phyloP scores from a whole-genome alignment of 2,113 vertebrate species.

The Lycaon pictus region DNA sequence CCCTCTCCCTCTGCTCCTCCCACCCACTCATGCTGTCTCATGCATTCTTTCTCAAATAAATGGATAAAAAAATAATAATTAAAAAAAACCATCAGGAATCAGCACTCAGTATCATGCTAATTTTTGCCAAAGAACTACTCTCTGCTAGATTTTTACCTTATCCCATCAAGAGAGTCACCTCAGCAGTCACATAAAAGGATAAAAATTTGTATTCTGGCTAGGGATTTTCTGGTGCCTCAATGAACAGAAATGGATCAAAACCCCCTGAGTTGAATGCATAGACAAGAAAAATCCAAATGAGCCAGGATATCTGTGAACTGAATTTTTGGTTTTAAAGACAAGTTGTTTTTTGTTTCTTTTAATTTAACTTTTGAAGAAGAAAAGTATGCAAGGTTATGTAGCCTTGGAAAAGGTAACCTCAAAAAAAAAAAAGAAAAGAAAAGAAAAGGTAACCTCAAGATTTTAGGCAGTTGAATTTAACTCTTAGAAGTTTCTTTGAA shows the following conservation, averaged over 20 bases:
- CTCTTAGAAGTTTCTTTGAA: slow-evolving; percentile 5
- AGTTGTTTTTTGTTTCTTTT: background rate
- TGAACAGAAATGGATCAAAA: slow-evolving; percentile 3
- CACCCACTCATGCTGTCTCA: too few species aligned
- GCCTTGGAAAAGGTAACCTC: background rate
- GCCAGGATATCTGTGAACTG: background rate
- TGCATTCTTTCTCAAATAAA: too few species aligned
- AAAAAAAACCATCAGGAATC: background rate
- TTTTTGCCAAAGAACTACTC: background rate
- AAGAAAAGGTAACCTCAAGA: background rate
- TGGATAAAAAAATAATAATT: too few species aligned
- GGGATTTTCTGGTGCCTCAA: background rate
- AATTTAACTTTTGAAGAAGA: background rate
- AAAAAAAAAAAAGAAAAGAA: too few species aligned
- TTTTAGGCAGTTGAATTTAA: background rate
- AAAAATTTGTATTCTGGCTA: background rate
- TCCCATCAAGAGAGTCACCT: background rate
- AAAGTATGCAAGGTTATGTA: background rate
- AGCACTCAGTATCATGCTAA: background rate
- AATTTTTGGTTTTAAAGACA: background rate
- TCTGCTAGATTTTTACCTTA: background rate
- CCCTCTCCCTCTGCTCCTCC: too few species aligned
- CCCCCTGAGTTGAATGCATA: background rate
- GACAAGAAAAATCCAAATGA: background rate
- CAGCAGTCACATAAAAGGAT: background rate